phyloP scores from a whole-genome alignment of 2,888 invertebrate species.

The Drosophila mercatorum region DNA sequence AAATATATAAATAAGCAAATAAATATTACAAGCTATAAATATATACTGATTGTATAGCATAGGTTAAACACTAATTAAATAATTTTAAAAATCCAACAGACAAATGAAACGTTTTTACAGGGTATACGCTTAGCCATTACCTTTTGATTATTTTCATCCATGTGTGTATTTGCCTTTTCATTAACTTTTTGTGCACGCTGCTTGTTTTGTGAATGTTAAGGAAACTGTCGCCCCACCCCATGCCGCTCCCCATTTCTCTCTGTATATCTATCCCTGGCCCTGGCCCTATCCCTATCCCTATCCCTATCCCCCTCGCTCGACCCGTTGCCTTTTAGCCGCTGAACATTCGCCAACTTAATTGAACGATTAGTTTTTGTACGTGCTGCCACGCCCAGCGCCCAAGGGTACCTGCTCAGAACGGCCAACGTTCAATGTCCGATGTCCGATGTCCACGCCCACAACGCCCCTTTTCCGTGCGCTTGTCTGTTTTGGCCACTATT shows the following conservation, averaged over 20 bases:
- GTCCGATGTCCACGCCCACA: conserved; percentile 14
- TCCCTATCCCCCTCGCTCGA: background rate
- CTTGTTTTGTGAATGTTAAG: conserved; percentile 67
- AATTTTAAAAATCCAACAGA: background rate
- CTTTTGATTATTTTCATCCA: conserved; percentile 5
- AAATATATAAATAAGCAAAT: too few species aligned
- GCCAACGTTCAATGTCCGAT: conserved; percentile 4
- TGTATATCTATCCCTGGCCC: background rate
- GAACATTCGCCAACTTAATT: conserved; percentile 67
- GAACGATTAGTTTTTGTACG: conserved; percentile 78
- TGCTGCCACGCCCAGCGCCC: conserved; percentile 61
- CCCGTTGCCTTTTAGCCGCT: conserved; percentile 23
- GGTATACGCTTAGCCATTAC: conserved; percentile 30
- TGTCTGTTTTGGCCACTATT: conserved; percentile 66
- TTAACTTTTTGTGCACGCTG: conserved; percentile 66
- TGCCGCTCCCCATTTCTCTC: background rate
- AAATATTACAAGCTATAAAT: too few species aligned
- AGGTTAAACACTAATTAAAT: too few species aligned
- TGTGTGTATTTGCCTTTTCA: conserved; percentile 56
- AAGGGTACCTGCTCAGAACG: conserved; percentile 24
- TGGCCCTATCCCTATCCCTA: background rate
- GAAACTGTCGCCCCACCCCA: conserved; percentile 24
- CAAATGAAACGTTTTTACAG: conserved; percentile 3
- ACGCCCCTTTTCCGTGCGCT: conserved; percentile 31
- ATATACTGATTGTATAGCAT: background rate